Evolutionary conservation across 1,140 invertebrate species (phyloP).

Genomic region (Caerostris extrusa): DNA sequence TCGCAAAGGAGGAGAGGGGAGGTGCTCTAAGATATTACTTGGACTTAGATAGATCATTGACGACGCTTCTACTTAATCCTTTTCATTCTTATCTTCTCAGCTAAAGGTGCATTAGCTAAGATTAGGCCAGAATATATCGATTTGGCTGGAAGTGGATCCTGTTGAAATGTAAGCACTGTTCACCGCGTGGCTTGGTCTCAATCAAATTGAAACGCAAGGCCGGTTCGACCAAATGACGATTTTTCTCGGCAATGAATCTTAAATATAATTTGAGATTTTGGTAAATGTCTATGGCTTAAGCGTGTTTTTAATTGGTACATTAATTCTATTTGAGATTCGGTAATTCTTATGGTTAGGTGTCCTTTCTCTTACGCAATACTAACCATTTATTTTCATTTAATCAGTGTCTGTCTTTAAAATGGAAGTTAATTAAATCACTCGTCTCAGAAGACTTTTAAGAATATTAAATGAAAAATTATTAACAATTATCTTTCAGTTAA

Average conservation of each 20-base stretch:
- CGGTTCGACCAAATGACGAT: background rate
- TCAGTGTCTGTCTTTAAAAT: no score
- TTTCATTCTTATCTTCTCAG: slow-evolving; percentile 41
- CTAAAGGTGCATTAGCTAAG: slow-evolving; percentile 45
- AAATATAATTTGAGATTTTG: background rate
- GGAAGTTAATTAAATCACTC: no score
- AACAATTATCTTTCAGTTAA: no score
- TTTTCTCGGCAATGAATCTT: background rate
- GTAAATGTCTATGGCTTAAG: background rate
- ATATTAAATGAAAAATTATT: no score
- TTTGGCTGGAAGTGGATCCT: background rate
- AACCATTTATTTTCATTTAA: no score
- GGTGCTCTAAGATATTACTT: slow-evolving; percentile 35
- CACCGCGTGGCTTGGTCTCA: background rate
- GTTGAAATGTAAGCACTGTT: slow-evolving; percentile 16
- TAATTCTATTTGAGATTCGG: background rate
- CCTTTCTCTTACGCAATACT: no score
- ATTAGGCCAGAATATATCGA: slow-evolving; percentile 29
- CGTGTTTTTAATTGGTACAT: background rate
- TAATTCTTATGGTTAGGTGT: no score
- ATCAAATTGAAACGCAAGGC: background rate
- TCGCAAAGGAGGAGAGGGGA: background rate
- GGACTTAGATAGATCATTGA: slow-evolving; percentile 45
- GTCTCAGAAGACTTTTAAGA: no score
- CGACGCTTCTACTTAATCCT: slow-evolving; percentile 35